These are phyloP conservation scores for Ahaetulla prasina DNA, from an alignment of 2,113 vertebrate genomes.

Conservation along the genomic window DNA sequence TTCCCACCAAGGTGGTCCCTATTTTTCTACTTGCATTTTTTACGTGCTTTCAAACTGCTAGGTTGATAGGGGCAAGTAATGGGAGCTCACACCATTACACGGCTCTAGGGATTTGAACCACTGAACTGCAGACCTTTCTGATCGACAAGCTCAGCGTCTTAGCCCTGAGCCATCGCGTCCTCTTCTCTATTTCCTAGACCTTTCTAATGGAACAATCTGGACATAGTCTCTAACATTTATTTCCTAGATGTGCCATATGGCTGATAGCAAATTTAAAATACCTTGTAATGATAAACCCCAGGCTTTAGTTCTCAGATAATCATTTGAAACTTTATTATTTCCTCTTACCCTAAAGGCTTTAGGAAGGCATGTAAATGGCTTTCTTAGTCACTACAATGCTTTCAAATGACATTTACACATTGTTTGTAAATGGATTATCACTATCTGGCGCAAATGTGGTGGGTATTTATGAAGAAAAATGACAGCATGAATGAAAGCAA, in stretches of 20 bases:
- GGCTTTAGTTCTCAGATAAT: not conserved
- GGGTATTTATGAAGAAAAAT: too few relatives aligned
- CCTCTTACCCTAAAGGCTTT: not conserved
- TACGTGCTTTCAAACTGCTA: too few relatives aligned
- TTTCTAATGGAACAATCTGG: not conserved
- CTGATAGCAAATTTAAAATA: not conserved
- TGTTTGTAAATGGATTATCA: not conserved
- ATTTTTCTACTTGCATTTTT: too few relatives aligned
- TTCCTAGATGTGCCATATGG: not conserved
- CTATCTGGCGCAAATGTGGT: not conserved
- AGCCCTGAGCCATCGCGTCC: too few relatives aligned
- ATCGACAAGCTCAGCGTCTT: too few relatives aligned
- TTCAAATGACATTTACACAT: not conserved
- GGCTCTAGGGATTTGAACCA: too few relatives aligned
- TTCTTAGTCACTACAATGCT: not conserved
- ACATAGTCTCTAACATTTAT: not conserved
- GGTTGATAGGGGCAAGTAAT: too few relatives aligned
- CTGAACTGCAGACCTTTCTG: too few relatives aligned
- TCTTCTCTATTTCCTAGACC: not conserved
- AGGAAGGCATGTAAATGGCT: not conserved
- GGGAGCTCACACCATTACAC: too few relatives aligned
- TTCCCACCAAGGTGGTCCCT: too few relatives aligned
- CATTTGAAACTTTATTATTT: not conserved
- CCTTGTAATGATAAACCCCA: not conserved
- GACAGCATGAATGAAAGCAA: not conserved